phyloP scores from a whole-genome alignment of 2,888 invertebrate species.

The Pammene fasciana region DNA sequence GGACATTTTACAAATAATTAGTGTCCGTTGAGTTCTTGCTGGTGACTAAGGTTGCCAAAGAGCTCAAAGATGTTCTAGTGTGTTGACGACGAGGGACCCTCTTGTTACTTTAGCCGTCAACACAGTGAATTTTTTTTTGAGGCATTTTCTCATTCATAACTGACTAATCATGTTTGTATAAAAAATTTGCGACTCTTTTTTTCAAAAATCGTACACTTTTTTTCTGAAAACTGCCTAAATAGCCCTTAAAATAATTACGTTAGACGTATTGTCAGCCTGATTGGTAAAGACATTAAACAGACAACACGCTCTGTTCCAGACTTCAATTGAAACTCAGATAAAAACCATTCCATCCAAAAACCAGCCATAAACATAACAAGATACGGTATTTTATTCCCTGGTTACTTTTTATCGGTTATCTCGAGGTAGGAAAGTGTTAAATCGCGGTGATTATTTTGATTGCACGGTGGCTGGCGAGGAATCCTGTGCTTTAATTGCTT shows the following conservation, averaged over 20 bases:
- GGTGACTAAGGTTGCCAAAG: too few species aligned
- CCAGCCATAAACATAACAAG: background rate
- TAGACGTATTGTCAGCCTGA: constrained; percentile 22
- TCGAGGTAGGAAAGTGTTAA: constrained; percentile 74
- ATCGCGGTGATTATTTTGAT: constrained; percentile 73
- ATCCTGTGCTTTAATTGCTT: constrained; percentile 73
- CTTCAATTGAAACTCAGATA: constrained; percentile 36
- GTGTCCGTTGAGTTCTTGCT: too few species aligned
- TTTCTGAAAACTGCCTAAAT: too few species aligned
- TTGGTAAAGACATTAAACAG: constrained; percentile 39
- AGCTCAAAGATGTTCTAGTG: too few species aligned
- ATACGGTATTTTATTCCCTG: background rate
- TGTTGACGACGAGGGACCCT: too few species aligned
- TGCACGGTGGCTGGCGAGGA: constrained; percentile 68
- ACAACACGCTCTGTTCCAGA: constrained; percentile 27
- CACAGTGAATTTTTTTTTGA: too few species aligned
- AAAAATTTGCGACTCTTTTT: too few species aligned
- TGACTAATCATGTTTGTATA: too few species aligned
- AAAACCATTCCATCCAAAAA: background rate
- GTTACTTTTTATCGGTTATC: constrained; percentile 63
- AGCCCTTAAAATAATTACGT: background rate
- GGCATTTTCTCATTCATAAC: too few species aligned
- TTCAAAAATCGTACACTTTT: too few species aligned
- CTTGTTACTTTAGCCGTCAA: too few species aligned
- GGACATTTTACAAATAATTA: too few species aligned